Evolutionary conservation across 2,113 vertebrate genomes (phyloP).

Genomic region (rabbit (Oryctolagus cuniculus)): mOryCun1.1 NC_091434.1:29349501-29350000

Average conservation of each 20-base stretch:
- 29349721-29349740: neutral
- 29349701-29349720: neutral
- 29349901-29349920: neutral
- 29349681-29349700: slow-evolving; percentile 1
- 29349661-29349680: slow-evolving; percentile 1
- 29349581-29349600: neutral
- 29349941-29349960: neutral
- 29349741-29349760: neutral
- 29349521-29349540: neutral
- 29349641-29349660: neutral
- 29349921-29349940: neutral
- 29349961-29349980: neutral
- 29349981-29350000: neutral
- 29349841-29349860: neutral
- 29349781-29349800: neutral
- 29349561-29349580: neutral
- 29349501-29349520: neutral
- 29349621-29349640: neutral
- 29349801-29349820: neutral
- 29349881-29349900: neutral
- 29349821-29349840: too few relatives aligned
- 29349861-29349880: neutral
- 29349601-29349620: neutral
- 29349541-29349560: neutral
- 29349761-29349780: neutral